These are phyloP conservation scores for Tortrix viridana DNA, from an alignment of 2,888 invertebrate genomes.

Conservation along the genomic window DNA sequence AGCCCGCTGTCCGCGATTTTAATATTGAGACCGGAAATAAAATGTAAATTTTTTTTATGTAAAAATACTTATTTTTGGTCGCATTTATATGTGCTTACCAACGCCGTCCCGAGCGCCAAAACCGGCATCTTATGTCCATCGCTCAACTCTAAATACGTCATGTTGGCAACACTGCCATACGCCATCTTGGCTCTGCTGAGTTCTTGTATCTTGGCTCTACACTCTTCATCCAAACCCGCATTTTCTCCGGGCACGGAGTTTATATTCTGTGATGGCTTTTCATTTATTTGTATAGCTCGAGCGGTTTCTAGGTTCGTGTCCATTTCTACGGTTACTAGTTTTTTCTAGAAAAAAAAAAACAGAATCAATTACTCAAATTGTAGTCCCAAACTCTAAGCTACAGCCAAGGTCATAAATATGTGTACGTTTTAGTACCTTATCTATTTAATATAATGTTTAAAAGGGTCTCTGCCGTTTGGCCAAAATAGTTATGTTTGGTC, in stretches of 20 bases:
- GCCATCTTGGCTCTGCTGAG: slow-evolving; percentile 50
- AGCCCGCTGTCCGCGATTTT: no score
- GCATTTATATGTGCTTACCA: slow-evolving; percentile 53
- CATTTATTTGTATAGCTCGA: background rate
- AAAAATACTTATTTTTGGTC: no score
- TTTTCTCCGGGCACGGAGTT: background rate
- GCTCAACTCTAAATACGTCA: slow-evolving; percentile 51
- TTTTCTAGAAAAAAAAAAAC: slow-evolving; percentile 53
- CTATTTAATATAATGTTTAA: no score
- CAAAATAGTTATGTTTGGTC: no score
- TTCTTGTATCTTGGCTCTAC: slow-evolving; percentile 52
- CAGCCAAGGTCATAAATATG: no score
- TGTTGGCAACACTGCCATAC: slow-evolving; percentile 49
- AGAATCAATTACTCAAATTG: no score
- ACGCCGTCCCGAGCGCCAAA: slow-evolving; percentile 65
- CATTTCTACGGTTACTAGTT: slow-evolving; percentile 43
- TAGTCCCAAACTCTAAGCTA: no score
- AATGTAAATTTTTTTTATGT: no score
- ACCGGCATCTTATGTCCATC: slow-evolving; percentile 61
- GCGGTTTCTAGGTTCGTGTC: slow-evolving; percentile 23
- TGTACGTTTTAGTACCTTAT: no score
- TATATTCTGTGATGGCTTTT: background rate
- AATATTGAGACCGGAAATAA: no score
- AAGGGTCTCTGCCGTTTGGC: no score
- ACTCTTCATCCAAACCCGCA: slow-evolving; percentile 37